phyloP scores from a whole-genome alignment of 2,113 vertebrate species.

The Crotophaga sulcirostris region DNA sequence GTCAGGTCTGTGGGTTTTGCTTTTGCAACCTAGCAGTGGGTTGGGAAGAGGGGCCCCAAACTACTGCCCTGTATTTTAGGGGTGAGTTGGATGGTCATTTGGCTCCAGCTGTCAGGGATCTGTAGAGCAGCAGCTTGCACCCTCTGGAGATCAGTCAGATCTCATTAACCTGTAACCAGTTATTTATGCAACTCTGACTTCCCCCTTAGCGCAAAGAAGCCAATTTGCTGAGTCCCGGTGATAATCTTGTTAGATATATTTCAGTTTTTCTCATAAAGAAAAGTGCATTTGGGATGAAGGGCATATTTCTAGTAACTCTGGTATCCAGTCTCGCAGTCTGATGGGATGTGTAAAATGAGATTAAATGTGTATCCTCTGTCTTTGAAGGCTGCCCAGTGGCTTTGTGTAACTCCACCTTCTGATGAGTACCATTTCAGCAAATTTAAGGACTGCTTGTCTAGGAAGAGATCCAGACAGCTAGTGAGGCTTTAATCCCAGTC shows the following conservation, averaged over 20 bases:
- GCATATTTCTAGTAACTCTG: neutral
- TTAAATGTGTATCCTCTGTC: neutral
- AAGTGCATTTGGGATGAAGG: neutral
- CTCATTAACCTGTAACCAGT: constrained; percentile 50
- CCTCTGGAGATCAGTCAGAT: constrained; percentile 47
- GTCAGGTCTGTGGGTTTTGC: neutral
- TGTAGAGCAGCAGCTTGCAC: constrained; percentile 37
- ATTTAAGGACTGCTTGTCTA: neutral
- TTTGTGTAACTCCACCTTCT: neutral
- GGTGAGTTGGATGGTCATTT: constrained; percentile 10
- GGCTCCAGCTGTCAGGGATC: constrained; percentile 12
- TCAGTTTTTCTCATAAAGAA: neutral
- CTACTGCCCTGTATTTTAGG: neutral
- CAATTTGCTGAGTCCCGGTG: neutral
- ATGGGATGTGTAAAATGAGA: neutral
- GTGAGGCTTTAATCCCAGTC: neutral
- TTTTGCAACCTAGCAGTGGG: neutral
- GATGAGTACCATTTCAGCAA: neutral
- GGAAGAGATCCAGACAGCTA: neutral
- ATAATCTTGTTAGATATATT: constrained; percentile 38
- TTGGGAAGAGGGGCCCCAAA: neutral
- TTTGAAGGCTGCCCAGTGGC: neutral
- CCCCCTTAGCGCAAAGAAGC: neutral
- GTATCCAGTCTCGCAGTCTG: neutral
- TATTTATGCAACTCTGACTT: neutral